phyloP scores from a whole-genome alignment of 2,113 vertebrate species.

The Dasyornis broadbenti region DNA sequence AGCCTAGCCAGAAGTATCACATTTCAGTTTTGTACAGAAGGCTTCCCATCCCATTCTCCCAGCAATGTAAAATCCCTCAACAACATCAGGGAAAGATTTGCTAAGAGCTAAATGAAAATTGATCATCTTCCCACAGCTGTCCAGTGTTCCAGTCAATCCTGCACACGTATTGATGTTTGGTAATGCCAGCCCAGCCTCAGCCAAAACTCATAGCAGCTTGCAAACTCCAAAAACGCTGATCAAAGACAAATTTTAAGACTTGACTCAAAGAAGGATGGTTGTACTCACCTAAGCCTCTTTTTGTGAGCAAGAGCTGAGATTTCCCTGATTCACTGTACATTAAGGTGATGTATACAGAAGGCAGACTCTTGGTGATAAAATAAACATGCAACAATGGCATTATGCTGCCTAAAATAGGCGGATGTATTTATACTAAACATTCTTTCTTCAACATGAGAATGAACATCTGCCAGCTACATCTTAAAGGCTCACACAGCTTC shows the following conservation, averaged over 20 bases:
- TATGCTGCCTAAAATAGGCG: not conserved
- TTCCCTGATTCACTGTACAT: not conserved
- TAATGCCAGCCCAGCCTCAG: not conserved
- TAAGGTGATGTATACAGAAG: not conserved
- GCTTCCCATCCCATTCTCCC: not conserved
- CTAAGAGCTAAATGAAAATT: constrained; percentile 10
- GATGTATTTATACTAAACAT: not conserved
- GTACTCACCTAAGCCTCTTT: not conserved
- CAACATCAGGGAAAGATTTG: not conserved
- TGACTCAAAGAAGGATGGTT: not conserved
- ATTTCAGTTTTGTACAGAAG: not conserved
- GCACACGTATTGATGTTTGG: not conserved
- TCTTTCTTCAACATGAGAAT: not conserved
- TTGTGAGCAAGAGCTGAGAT: not conserved
- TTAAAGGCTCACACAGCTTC: not conserved
- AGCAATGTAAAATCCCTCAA: not conserved
- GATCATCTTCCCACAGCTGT: not conserved
- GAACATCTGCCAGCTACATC: not conserved
- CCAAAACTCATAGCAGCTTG: not conserved
- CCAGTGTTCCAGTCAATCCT: not conserved
- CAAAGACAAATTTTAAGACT: not conserved
- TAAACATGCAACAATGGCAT: not conserved
- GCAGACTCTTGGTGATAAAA: not conserved
- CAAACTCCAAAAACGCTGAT: not conserved
- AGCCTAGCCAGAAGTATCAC: not conserved